Conservation (phyloP, 2,113 vertebrate species). For the Phoenicopterus ruber region DNA sequence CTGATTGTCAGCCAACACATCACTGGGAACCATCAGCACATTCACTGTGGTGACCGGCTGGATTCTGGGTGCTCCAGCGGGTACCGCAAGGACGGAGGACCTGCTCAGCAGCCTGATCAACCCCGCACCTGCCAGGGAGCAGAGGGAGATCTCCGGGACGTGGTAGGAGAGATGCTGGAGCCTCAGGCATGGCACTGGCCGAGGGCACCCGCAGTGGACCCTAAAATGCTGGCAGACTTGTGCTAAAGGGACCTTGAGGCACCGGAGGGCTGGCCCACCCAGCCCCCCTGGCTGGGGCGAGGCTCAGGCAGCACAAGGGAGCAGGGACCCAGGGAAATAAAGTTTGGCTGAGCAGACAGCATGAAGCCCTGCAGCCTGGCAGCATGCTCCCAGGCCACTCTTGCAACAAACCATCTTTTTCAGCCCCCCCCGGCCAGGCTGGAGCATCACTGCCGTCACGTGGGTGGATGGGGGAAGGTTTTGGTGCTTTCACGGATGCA, state of each 20-base stretch:
- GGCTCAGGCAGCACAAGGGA: fast-evolving
- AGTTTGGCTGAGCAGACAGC: not conserved
- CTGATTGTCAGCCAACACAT: not conserved
- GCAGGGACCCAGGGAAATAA: not conserved
- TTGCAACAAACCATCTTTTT: not conserved
- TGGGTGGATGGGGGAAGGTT: not conserved
- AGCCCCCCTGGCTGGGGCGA: fast-evolving
- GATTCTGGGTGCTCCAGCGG: fast-evolving
- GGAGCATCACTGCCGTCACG: not conserved
- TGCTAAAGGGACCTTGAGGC: not conserved
- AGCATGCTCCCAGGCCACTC: not conserved
- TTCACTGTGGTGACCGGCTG: fast-evolving
- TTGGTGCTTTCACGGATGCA: not conserved
- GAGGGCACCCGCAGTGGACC: fast-evolving
- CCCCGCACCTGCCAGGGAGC: fast-evolving
- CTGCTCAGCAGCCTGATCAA: not conserved
- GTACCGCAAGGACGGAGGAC: not conserved
- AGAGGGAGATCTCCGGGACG: not conserved
- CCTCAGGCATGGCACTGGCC: fast-evolving
- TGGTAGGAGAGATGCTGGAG: not conserved
- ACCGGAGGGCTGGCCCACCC: too few species aligned
- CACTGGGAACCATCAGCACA: not conserved
- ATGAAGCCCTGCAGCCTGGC: not conserved
- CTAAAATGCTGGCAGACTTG: not conserved
- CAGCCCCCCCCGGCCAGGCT: not conserved